Conservation (phyloP, 2,888 invertebrate genomes). For the Tromatobia lineatoria region DNA sequence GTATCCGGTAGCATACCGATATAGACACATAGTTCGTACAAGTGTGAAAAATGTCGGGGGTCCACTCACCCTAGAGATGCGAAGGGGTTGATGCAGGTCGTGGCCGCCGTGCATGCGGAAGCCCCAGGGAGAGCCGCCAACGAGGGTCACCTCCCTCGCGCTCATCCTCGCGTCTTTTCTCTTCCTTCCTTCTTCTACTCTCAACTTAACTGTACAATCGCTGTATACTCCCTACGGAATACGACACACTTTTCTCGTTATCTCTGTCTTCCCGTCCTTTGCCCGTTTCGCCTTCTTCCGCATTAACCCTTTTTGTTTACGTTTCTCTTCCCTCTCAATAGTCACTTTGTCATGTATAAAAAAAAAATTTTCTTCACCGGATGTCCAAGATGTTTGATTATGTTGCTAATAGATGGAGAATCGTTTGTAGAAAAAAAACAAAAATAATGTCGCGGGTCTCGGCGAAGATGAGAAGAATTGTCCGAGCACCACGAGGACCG, state of each 20-base stretch:
- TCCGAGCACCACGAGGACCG: conserved; percentile 73
- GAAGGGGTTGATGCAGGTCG: conserved; percentile 92
- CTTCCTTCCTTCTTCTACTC: conserved; percentile 39
- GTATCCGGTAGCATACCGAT: background rate
- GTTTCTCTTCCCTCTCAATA: conserved; percentile 1
- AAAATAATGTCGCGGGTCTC: conserved; percentile 14
- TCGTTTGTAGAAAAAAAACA: background rate
- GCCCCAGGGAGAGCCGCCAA: conserved; percentile 95
- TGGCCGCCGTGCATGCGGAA: conserved; percentile 95
- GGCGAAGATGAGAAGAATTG: conserved; percentile 52
- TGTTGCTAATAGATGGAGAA: background rate
- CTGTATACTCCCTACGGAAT: conserved; percentile 40
- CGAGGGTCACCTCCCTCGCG: conserved; percentile 90
- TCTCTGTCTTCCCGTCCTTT: conserved; percentile 22
- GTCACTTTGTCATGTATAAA: background rate
- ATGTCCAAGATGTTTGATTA: background rate
- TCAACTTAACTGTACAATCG: background rate
- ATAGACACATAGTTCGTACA: background rate
- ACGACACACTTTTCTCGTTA: conserved; percentile 44
- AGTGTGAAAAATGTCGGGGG: conserved; percentile 21
- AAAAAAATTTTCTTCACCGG: background rate
- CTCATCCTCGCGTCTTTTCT: conserved; percentile 87
- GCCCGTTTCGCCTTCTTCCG: conserved; percentile 7
- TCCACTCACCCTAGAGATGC: conserved; percentile 92
- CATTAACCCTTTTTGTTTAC: conserved; percentile 37